These are phyloP conservation scores for Lysandra coridon DNA, from an alignment of 2,888 invertebrate genomes.

Conservation along the genomic window DNA sequence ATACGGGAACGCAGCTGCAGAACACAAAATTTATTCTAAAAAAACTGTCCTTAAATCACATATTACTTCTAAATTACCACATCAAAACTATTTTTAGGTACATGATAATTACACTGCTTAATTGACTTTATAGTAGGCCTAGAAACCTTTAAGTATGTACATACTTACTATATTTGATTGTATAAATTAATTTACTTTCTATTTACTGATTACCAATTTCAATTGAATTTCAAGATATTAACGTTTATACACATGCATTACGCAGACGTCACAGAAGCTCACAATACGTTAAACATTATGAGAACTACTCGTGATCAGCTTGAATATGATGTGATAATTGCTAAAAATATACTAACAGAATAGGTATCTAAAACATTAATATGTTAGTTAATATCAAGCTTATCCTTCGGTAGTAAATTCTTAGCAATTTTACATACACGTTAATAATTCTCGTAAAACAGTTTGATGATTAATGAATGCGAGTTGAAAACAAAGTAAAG, in stretches of 20 bases:
- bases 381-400: neutral
- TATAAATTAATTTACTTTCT: neutral
- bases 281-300: neutral
- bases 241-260: conserved; percentile 9
- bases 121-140: neutral
- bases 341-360: neutral
- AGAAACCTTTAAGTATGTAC: neutral
- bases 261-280: conserved; percentile 18
- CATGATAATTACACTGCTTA: neutral
- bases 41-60: neutral
- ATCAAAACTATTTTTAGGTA: neutral
- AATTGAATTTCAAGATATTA: too few species aligned
- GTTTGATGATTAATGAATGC: conserved; percentile 26
- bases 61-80: neutral
- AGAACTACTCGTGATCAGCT: conserved; percentile 20
- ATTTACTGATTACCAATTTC: neutral
- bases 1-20: conserved; percentile 90
- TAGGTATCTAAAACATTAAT: neutral
- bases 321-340: conserved; percentile 1
- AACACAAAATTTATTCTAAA: conserved; percentile 27
- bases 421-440: neutral
- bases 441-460: neutral
- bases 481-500: conserved; percentile 15
- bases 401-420: neutral
- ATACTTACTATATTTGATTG: neutral